Evolutionary conservation across 2,113 vertebrate species (phyloP).

Genomic region (Cichladusa arquata): DNA sequence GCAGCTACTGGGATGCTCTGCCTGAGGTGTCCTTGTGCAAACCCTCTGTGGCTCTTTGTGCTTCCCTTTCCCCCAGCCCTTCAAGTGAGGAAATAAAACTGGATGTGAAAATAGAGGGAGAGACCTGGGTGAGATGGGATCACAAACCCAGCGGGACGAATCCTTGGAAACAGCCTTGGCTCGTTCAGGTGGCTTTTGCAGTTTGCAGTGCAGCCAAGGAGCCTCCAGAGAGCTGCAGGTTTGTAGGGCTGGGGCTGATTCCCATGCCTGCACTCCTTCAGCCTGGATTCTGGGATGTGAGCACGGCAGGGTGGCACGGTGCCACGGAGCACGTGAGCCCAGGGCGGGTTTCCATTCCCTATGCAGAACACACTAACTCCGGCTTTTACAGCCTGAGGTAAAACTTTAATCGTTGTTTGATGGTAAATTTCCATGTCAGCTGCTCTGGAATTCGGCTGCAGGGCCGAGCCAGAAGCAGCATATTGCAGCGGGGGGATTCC

Average conservation of each 20-base stretch:
- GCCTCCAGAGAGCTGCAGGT: neutral
- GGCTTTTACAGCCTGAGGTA: constrained; percentile 42
- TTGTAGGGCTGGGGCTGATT: neutral
- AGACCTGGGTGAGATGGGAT: neutral
- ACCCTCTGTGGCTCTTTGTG: neutral
- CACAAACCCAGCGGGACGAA: rapidly evolving
- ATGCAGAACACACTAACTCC: neutral
- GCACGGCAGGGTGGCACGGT: neutral
- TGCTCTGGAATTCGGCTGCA: constrained; percentile 59
- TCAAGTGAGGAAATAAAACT: neutral
- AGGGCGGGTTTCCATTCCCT: neutral
- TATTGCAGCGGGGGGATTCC: constrained; percentile 64
- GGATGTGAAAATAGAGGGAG: neutral
- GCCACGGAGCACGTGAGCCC: neutral
- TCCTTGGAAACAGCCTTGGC: neutral
- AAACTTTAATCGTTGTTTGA: constrained; percentile 51
- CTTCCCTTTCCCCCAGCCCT: neutral
- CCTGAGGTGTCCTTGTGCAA: neutral
- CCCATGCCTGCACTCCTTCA: neutral
- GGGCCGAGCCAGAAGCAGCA: constrained; percentile 56
- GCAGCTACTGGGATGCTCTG: neutral
- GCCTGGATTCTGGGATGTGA: neutral
- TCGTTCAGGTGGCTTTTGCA: neutral
- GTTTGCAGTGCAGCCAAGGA: neutral
- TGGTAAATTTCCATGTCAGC: constrained; percentile 67